Percentiles rank a stretch among this genome's conserved stretches.
Conservation (phyloP, 2,113 vertebrate genomes). For the Apistogramma diplotaenia region DNA sequence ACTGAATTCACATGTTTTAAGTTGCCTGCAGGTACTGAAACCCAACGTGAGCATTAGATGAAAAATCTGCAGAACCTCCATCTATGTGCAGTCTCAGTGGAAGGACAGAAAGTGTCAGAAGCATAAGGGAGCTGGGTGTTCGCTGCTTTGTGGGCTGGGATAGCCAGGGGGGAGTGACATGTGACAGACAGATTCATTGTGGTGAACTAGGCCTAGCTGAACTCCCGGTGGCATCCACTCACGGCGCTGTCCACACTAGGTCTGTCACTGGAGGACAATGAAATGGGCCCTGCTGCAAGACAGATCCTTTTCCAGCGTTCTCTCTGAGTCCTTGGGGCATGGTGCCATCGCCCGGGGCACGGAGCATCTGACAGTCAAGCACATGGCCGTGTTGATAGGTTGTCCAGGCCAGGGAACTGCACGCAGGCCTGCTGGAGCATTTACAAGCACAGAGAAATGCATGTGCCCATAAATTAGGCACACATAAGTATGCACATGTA, state of each 20-base stretch:
- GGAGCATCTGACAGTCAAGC: slow-evolving; percentile 35
- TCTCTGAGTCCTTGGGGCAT: slow-evolving; percentile 44
- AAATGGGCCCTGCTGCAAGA: neutral
- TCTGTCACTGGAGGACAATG: slow-evolving; percentile 56
- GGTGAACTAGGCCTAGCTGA: slow-evolving; percentile 21
- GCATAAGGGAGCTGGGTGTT: neutral
- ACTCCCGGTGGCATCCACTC: slow-evolving; percentile 30
- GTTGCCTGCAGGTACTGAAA: neutral
- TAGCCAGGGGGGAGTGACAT: neutral
- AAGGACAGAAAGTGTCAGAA: slow-evolving; percentile 36
- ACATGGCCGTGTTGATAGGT: slow-evolving; percentile 16
- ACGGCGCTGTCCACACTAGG: slow-evolving; percentile 12
- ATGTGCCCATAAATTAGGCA: neutral
- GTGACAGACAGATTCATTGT: slow-evolving; percentile 61
- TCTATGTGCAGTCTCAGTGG: neutral
- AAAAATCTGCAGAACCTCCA: neutral
- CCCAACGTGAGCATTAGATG: neutral
- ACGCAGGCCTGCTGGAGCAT: neutral
- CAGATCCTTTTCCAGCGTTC: slow-evolving; percentile 27
- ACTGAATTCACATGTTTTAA: neutral
- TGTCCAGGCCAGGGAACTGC: slow-evolving; percentile 20
- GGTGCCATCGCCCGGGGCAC: slow-evolving; percentile 47
- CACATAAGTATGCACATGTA: neutral
- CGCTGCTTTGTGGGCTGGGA: slow-evolving; percentile 22
- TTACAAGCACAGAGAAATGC: neutral